Percentiles rank a stretch among this genome's conserved stretches.
Conservation (phyloP, 2,797 vertebrate species). For the Pelochelys cantorii region DNA sequence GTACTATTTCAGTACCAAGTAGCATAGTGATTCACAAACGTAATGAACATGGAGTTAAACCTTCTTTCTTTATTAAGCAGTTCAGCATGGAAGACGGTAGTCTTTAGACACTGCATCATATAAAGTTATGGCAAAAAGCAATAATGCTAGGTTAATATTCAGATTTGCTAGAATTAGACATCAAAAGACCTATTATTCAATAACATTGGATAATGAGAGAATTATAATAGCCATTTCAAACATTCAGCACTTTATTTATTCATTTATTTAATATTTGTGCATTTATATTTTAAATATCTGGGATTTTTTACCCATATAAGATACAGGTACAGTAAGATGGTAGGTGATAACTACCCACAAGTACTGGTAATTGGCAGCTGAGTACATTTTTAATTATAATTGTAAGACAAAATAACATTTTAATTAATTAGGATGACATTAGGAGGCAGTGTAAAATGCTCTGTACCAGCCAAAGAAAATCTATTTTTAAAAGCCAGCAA, state of each 20-base stretch:
- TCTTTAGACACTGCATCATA: neutral
- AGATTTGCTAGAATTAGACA: conserved; percentile 46
- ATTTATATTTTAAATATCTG: conserved; percentile 14
- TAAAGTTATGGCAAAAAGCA: neutral
- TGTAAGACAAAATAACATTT: neutral
- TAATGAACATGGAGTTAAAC: neutral
- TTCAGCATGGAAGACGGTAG: neutral
- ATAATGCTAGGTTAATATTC: conserved; percentile 32
- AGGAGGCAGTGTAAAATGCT: neutral
- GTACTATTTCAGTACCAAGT: fast-evolving
- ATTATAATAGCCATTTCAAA: conserved; percentile 21
- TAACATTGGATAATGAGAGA: conserved; percentile 3
- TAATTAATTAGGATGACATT: neutral
- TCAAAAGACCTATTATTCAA: conserved; percentile 28
- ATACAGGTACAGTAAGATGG: neutral
- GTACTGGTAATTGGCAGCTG: neutral
- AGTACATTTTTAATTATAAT: conserved; percentile 38
- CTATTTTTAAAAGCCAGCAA: neutral
- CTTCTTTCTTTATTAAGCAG: neutral
- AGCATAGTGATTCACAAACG: neutral
- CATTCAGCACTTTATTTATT: neutral
- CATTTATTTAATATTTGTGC: neutral
- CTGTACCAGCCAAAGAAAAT: neutral
- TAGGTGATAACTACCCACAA: neutral
- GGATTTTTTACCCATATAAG: conserved; percentile 8